Evolutionary conservation across 2,888 invertebrate species (phyloP).

Genomic region (Venustoraphidia nigricollis): DNA sequence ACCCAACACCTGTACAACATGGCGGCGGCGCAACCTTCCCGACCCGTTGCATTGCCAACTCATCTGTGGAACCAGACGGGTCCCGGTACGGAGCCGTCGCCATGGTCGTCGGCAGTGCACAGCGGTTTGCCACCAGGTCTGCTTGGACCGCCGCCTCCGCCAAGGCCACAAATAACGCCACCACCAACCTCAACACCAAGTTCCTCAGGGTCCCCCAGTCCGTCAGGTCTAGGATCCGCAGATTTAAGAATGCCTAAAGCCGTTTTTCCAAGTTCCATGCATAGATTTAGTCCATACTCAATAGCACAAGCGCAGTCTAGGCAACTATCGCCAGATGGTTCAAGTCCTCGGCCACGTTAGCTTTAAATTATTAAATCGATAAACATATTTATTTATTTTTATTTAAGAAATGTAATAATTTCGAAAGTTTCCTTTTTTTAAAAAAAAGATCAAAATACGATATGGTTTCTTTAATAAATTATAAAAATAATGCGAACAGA

Average conservation of each 20-base stretch:
- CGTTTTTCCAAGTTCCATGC: constrained; percentile 27
- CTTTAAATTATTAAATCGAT: neutral
- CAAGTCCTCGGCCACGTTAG: constrained; percentile 4
- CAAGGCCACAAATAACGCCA: constrained; percentile 27
- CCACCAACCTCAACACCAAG: constrained; percentile 33
- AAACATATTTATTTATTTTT: neutral
- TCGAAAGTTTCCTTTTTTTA: neutral
- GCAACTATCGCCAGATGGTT: constrained; percentile 3
- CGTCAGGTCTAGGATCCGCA: constrained; percentile 18
- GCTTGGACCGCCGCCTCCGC: constrained; percentile 24
- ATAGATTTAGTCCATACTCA: constrained; percentile 31
- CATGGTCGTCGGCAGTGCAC: constrained; percentile 25
- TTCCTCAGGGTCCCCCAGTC: constrained; percentile 44
- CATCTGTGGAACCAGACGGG: constrained; percentile 29
- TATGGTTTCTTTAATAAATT: no score
- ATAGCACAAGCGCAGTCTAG: constrained; percentile 10
- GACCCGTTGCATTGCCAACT: constrained; percentile 22
- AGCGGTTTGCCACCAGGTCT: constrained; percentile 26
- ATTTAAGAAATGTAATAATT: neutral
- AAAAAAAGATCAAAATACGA: no score
- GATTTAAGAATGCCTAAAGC: constrained; percentile 30
- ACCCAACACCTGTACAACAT: constrained; percentile 22
- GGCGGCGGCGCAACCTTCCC: constrained; percentile 14
- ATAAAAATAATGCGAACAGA: no score
- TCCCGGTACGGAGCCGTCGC: constrained; percentile 15